Base-by-base conservation (phyloP, 2,113 vertebrate species). In the Dissostichus mawsoni region DNA sequence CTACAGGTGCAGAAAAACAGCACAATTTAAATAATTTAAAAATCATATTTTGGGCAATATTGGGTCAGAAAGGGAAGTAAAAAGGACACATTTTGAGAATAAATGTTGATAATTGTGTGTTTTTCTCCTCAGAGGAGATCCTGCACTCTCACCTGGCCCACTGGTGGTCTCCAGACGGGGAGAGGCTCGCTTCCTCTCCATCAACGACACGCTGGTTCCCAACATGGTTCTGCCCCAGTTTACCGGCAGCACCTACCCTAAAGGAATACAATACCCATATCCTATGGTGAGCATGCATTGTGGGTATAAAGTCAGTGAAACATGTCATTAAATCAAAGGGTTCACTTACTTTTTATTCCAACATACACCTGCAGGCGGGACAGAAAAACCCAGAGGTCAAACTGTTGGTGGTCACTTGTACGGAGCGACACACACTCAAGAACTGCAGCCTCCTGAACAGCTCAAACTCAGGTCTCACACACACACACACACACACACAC, bases 111-210 rank as follows among this genome's bases (percentile, higher is more conserved):
- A 20, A 96, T 20, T 23, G 25, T 25, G 18, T 29, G 1, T 68
- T 45, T 72, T 33, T 58, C 65, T 55, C 2, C 92, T 84, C 95
- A 98, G 97, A 98, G 92, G 97, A 98, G 81, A 85, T 98, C 48
- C 96, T 98, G 72, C 94, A 89, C 52, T 96, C 96, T 50, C 96
- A 98, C 8, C 13, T 97, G 80, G 95, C 97, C 70, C 96, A 98
- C 92, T 98, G 97, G 97, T 98, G 97, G 97, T 98, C 97, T 44
- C 97, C 97, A 18, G 97, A 98, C 0, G 97, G 97, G 85, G 97
- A 97, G 77, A 95, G 95, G 8, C 87, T 98, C 89, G 97, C 97
- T 0, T 97, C 90, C 94, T 98, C 85, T 96, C 94, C 91, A 96
- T 98, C 69, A 97, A 98, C 80, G 95, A 98, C 87, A 94, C 95